Base-by-base conservation (phyloP, 2,797 vertebrate genomes). In the Pelochelys cantorii region DNA sequence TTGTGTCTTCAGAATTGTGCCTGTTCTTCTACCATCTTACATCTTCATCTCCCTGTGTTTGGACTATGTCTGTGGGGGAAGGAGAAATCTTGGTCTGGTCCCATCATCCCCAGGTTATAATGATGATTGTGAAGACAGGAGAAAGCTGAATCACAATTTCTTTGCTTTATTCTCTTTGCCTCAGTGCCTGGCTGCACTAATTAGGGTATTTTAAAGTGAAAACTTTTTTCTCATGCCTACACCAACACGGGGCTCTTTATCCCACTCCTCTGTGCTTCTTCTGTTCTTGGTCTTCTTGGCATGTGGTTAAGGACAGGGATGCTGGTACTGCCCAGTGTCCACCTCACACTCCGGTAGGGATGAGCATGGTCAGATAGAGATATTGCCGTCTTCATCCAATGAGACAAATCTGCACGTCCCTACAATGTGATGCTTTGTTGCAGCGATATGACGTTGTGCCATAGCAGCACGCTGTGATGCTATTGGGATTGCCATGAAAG, bases 361-460 rank as follows among this genome's bases (percentile, higher is more conserved):
- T 13, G 3, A 78, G 85, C 17, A 18, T 68, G 62, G 1, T 1
- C 27, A 12, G 10, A 3, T 1, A 22, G 37, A 27, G 52, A 23
- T 59, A 31, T 25, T 75, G n/a, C 81, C 81, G 74, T 52, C 53
- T 34, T 22, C 91, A 2, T 18, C 42, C 53, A 62, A 53, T 14
- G 42, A 62, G 48, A 68, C 62, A 54, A 85, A 1, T 34, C 25
- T 68, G 27, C 7, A 17, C 25, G 25, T 65, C 85, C 79, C 37
- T 62, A 22, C 54, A 31, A 17, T 86, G 31, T 3, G 14, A 4
- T 80, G 34, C 42, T 31, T 15, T 11, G 57, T 27, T 52, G 55
- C 59, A 18, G 25, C 54, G 62, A 15, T 0, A 0, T 0, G 3
- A 31, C 8, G 29, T 9, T 54, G 31, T 68, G 17, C 17, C 62